These are phyloP conservation scores for Drosophila burlai DNA, from an alignment of 1,140 invertebrate genomes.

Conservation along the genomic window DNA sequence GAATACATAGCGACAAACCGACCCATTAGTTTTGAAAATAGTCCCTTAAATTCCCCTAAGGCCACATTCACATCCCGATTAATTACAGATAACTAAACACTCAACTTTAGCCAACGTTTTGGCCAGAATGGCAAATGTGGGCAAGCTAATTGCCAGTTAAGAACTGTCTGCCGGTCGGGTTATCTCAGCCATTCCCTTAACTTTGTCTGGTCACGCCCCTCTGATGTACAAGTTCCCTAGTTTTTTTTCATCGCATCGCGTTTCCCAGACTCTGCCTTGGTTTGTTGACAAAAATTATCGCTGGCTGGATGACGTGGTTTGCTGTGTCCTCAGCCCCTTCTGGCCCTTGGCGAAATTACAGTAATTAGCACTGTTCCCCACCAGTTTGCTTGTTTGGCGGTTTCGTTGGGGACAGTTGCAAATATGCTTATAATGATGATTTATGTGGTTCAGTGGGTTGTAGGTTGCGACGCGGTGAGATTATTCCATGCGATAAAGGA, in stretches of 20 bases:
- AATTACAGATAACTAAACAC: constrained; percentile 8
- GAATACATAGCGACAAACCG: too few species aligned
- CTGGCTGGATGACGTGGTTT: constrained; percentile 43
- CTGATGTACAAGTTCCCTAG: constrained; percentile 21
- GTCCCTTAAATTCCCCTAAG: not conserved
- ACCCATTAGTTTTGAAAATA: too few species aligned
- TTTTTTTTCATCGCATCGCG: not conserved
- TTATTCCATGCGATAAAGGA: constrained; percentile 2
- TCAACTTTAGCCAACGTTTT: constrained; percentile 8
- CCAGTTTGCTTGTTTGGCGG: constrained; percentile 25
- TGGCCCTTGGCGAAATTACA: constrained; percentile 46
- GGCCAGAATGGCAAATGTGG: constrained; percentile 8
- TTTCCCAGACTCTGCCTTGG: constrained; percentile 2
- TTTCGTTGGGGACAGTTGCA: constrained; percentile 27
- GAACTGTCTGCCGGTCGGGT: constrained; percentile 47
- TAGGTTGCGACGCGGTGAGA: not conserved
- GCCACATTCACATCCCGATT: not conserved
- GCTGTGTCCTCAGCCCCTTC: not conserved
- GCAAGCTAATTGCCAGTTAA: constrained; percentile 51
- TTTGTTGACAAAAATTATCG: constrained; percentile 67
- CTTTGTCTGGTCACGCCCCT: constrained; percentile 52
- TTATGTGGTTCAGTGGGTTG: constrained; percentile 25
- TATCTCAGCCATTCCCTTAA: constrained; percentile 17
- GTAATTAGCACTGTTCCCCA: constrained; percentile 59
- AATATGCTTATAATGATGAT: constrained; percentile 58